Base-by-base conservation (phyloP, 2,888 invertebrate genomes). In the Chloroclysta siterata region DNA sequence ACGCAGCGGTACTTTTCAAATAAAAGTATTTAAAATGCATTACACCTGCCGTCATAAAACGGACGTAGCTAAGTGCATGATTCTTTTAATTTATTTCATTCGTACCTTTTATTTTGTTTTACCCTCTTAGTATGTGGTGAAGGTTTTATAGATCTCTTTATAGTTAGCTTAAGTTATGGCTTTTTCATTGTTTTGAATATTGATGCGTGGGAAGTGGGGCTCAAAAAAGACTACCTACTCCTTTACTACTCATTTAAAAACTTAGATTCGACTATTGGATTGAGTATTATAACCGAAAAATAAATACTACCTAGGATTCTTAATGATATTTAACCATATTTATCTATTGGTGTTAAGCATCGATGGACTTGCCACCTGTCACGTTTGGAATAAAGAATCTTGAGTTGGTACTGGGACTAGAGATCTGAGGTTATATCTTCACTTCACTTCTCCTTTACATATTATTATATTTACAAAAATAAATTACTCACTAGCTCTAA, bases 21-120 rank as follows among this genome's bases (percentile, higher is more conserved):
- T 46, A 46, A 17, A 17, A 46, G 51, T 55, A 64, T 60, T 63
- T 59, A 47, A 59, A 60, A 64, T 64, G 55, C 64, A 48, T 48
- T 41, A 53, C 64, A 60, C 60, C 59, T 60, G 60, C 58, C 44
- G 10, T 51, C 33, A 44, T 41, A 47, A 41, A 52, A 28, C 44
- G 53, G 57, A 58, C 54, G 55, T 17, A 13, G 44, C 14, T 58
- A 58, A 58, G 53, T 63, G 63, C 58, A 63, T 51, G 14, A 41
- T 29, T 36, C 22, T 53, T 48, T 28, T 36, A 33, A 51, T 51
- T 36, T 51, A 51, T 51, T 51, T 51, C 15, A 33, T 51, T 15
- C 33, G n/a, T 51, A 29, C 11, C 0, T 36, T 51, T 51, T 33
- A 50, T 50, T 29, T 22, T 14, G 14, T 51, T 51, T 44, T 2